Evolutionary conservation across 2,797 vertebrate genomes (phyloP), one percentile per base, ranked within the genome.

Genomic region (Sylvia borin): DNA sequence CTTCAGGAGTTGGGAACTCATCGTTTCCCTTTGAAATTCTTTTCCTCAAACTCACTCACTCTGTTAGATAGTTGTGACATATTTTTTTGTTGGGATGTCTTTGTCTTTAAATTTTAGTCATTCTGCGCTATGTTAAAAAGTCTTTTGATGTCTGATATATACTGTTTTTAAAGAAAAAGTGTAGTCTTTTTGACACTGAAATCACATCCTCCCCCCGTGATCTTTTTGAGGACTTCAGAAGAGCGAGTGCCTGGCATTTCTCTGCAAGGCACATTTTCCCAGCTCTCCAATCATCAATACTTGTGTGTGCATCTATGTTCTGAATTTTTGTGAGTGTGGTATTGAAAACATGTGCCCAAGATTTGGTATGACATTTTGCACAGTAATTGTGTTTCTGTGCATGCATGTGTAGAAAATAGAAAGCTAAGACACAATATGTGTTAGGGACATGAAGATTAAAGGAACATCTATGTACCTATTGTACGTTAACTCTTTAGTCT

Each of bases 131-230:
- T 7, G 19, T 48, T 68, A 83, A 74, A 79, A 90, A 53, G 31
- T n/a, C 14, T 88, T 90, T 96, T 94, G 89, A 75, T 81, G 90
- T 42, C 47, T 88, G 84, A 83, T 92, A 80, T 53, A 34, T 8
- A 29, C n/a, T 25, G 6, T 16, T 42, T 92, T 90, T 89, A 79
- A 88, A 83, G 38, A 70, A 88, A 71, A 65, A 32, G 3, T 7
- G 11, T 42, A 34, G 29, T 26, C 24, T 57, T 85, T 91, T 72
- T 47, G 72, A 66, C 57, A 62, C n/a, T 68, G 72, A 80, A 83
- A 93, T 90, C 43, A 31, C 75, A 75, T 62, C 10, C 11, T 10
- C 5, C 10, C 5, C 0, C n/a, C 58, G 74, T 68, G 75, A 93
- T 72, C 57, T 72, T 71, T 85, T 32, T 57, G 68, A 83, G 50